Base-by-base conservation (phyloP, 2,797 vertebrate species). In the Menidia menidia region DNA sequence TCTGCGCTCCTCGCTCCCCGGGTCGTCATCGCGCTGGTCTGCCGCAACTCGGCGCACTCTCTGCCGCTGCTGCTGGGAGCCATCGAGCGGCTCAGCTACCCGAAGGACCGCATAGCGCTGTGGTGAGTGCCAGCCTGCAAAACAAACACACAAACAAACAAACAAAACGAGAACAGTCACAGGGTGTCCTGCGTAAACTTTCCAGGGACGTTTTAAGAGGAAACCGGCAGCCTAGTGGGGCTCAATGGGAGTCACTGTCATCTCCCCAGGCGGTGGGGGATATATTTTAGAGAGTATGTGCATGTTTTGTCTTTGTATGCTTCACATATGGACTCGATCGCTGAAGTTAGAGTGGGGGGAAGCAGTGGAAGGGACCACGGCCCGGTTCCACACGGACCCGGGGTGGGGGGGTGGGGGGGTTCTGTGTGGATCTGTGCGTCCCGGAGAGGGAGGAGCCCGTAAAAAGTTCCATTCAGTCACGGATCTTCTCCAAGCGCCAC, bases 11-110 rank as follows among this genome's bases (percentile, higher is more conserved):
- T 93, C 77, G 92, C 94, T 56, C 96, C 96, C 13, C 91, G 96
- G 66, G 94, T 97, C 44, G 84, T 96, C 53, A 58, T 98, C 56
- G 92, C 96, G 16, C 90, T 98, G 68, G 75, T 96, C 75, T 97
- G 96, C 85, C 89, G 97, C 57, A 97, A 98, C 92, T 91, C 95
- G 60, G 95, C 94, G 65, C 95, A 96, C 88, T 95, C 96, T 9
- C 91, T 98, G 82, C 95, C 96, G 14, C 87, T 95, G 42, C 89
- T 96, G 31, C 94, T 98, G 18, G 96, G 96, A 5, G 76, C 93
- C 11, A 50, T 98, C 11, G 96, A 97, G 83, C 89, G 94, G n/a
- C 91, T 98, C 32, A 84, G 90, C 61, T 96, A 96, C 85, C 97
- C 97, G 0, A 96, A 94, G 89, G 96, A 96, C 59, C 93, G 96